Percentiles rank a stretch among this genome's conserved stretches.
phyloP scores from a whole-genome alignment of 2,888 invertebrate species.

The Ceramica pisi region DNA sequence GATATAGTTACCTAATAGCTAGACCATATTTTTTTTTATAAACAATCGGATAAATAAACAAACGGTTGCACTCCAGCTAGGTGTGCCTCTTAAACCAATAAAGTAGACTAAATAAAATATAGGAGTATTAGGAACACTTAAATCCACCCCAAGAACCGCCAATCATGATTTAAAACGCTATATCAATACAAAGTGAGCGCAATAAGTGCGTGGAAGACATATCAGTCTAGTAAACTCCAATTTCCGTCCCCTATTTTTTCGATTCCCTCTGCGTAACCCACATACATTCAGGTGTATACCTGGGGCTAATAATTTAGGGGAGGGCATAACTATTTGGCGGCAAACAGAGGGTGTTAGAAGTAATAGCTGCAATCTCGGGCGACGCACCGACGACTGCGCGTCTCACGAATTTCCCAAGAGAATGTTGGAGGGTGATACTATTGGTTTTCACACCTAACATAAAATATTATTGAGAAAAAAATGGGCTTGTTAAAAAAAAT shows the following conservation, averaged over 20 bases:
- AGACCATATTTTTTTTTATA: neutral
- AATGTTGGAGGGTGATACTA: conserved; percentile 74
- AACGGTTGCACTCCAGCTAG: neutral
- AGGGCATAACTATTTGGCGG: conserved; percentile 84
- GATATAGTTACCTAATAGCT: too few species aligned
- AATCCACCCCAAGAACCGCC: conserved; percentile 18
- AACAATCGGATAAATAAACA: neutral
- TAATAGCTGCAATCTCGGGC: conserved; percentile 88
- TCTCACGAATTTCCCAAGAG: conserved; percentile 87
- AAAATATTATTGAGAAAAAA: neutral
- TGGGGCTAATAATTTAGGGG: conserved; percentile 85
- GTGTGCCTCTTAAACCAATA: conserved; percentile 16
- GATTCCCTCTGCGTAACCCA: conserved; percentile 74
- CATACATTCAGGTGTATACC: conserved; percentile 75
- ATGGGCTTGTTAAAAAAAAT: too few species aligned
- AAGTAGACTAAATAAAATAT: conserved; percentile 11
- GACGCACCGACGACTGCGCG: conserved; percentile 76
- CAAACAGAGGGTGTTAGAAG: conserved; percentile 86
- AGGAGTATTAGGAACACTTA: conserved; percentile 26
- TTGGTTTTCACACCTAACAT: conserved; percentile 63
- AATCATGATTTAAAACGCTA: conserved; percentile 41
- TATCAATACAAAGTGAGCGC: conserved; percentile 55
- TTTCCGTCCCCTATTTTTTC: conserved; percentile 78
- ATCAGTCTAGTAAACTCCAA: conserved; percentile 77
- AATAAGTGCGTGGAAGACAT: conserved; percentile 61